These are phyloP conservation scores for Poeciliopsis retropinna DNA, from an alignment of 2,113 vertebrate species.

Conservation along the genomic window DNA sequence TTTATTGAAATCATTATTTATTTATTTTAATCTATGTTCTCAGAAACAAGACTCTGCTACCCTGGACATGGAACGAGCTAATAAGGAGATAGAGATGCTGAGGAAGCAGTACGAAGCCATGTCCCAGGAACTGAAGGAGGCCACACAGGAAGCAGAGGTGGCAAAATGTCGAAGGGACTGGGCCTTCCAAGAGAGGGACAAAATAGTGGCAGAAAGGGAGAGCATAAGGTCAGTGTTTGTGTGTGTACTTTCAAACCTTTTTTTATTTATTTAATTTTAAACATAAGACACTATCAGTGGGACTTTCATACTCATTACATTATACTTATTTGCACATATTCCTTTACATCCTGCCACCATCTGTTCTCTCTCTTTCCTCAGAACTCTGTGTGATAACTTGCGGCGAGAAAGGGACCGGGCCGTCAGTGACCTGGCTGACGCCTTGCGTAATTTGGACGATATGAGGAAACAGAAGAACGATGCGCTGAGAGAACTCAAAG, in stretches of 20 bases:
- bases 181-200: constrained; percentile 98
- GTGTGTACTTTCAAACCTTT: neutral
- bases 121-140: constrained; percentile 96
- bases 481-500: constrained; percentile 89
- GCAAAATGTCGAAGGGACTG: constrained; percentile 96
- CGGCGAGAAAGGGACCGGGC: constrained; percentile 92
- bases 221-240: constrained; percentile 87
- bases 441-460: constrained; percentile 93
- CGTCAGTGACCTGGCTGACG: constrained; percentile 93
- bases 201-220: constrained; percentile 96
- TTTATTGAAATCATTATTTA: neutral
- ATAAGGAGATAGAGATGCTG: constrained; percentile 95
- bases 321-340: neutral
- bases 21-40: constrained; percentile 4
- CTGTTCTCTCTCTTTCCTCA: constrained; percentile 51
- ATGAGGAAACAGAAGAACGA: constrained; percentile 97
- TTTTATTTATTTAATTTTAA: neutral
- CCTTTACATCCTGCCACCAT: neutral
- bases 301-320: neutral
- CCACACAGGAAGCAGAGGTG: constrained; percentile 94
- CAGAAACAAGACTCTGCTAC: constrained; percentile 97
- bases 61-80: constrained; percentile 93
- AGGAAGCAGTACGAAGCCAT: constrained; percentile 95
- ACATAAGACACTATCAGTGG: neutral
- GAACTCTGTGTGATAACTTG: constrained; percentile 95